These are phyloP conservation scores for Campylomormyrus tamandua DNA, from an alignment of 2,113 vertebrate species.

Conservation along the genomic window DNA sequence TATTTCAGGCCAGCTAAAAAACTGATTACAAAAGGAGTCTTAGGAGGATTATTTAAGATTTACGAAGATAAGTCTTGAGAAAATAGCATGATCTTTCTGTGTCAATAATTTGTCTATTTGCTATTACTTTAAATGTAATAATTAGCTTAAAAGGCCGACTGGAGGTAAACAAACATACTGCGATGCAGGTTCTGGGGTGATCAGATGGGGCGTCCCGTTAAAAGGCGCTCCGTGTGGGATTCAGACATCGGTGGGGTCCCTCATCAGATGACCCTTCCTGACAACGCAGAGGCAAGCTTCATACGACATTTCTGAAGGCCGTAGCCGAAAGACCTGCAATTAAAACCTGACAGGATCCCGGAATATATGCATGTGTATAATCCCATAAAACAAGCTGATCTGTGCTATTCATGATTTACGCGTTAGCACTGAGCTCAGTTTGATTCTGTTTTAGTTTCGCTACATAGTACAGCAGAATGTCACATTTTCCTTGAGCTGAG, in stretches of 20 bases:
- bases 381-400: background rate
- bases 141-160: background rate
- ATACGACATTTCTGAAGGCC: background rate
- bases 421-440: background rate
- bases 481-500: background rate
- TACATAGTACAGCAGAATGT: background rate
- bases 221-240: background rate
- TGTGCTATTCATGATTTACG: background rate
- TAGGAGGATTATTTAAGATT: background rate
- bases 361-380: background rate
- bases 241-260: background rate
- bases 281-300: background rate
- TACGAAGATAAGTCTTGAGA: background rate
- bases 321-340: background rate
- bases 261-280: background rate
- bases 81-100: background rate
- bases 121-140: background rate
- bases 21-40: background rate
- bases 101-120: background rate
- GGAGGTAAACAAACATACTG: background rate
- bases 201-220: background rate
- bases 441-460: background rate
- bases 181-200: background rate
- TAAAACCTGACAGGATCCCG: background rate
- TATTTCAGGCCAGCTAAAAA: background rate